Conservation (phyloP, 2,888 invertebrate genomes). For the Drosophila merina region DNA sequence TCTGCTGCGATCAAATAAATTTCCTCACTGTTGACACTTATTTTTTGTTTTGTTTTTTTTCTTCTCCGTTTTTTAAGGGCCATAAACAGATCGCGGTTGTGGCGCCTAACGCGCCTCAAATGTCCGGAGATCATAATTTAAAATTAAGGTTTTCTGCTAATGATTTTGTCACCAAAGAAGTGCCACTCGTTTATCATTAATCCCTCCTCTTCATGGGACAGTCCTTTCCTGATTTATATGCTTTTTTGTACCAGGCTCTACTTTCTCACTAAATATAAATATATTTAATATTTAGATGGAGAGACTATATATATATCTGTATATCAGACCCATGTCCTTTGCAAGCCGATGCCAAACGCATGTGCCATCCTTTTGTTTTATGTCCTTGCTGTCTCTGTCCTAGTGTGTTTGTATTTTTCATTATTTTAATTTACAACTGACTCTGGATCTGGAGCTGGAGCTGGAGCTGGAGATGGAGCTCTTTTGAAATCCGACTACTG, state of each 20-base stretch:
- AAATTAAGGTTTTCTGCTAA: conserved; percentile 66
- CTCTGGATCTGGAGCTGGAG: conserved; percentile 18
- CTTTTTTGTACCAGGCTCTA: not conserved
- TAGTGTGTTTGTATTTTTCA: conserved; percentile 49
- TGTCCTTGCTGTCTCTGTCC: conserved; percentile 31
- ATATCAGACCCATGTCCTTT: conserved; percentile 43
- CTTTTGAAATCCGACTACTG: conserved; percentile 66
- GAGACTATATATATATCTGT: not conserved
- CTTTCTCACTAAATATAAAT: conserved; percentile 1
- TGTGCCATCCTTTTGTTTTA: conserved; percentile 46
- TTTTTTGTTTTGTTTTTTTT: not conserved
- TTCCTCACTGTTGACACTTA: conserved; percentile 57
- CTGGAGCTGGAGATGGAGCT: conserved; percentile 53
- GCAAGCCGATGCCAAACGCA: conserved; percentile 71
- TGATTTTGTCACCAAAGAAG: conserved; percentile 66
- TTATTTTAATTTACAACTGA: conserved; percentile 67
- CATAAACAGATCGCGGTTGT: conserved; percentile 5
- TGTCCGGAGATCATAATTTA: conserved; percentile 60
- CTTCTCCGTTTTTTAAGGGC: not conserved
- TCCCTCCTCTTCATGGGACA: not conserved
- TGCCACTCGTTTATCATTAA: conserved; percentile 65
- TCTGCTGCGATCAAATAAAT: conserved; percentile 1
- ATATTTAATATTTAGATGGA: not conserved
- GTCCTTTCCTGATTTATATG: conserved; percentile 26
- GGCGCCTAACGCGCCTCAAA: conserved; percentile 65